Percentiles rank a stretch among this genome's conserved stretches.
These are phyloP conservation scores for Geotrypetes seraphini DNA, from an alignment of 2,797 vertebrate species.

Conservation along the genomic window DNA sequence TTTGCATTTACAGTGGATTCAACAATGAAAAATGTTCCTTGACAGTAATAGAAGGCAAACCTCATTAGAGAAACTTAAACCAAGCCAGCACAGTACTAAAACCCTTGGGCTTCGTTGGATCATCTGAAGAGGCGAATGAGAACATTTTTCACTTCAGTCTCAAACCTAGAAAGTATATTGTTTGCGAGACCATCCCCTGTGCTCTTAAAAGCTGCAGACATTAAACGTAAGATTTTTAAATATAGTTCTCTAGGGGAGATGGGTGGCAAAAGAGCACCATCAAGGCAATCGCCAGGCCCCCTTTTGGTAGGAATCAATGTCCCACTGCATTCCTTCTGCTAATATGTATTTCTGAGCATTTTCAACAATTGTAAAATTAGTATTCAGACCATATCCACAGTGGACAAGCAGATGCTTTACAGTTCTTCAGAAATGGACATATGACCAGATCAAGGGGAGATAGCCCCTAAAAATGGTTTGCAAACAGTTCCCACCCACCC, in stretches of 20 bases:
- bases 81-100: conserved; percentile 47
- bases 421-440: no score
- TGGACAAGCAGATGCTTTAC: no score
- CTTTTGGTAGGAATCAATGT: background rate
- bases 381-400: no score
- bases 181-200: conserved; percentile 29
- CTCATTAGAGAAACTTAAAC: conserved; percentile 57
- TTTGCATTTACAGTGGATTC: conserved; percentile 49
- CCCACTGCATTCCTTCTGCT: background rate
- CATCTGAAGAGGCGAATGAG: conserved; percentile 43
- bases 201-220: conserved; percentile 22
- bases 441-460: rapidly evolving
- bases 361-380: no score
- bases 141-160: conserved; percentile 46
- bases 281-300: no score
- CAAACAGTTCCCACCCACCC: no score
- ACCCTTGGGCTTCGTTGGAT: conserved; percentile 48
- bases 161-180: conserved; percentile 27
- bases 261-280: no score
- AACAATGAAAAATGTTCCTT: conserved; percentile 54
- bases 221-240: conserved; percentile 26
- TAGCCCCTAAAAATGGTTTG: background rate
- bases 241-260: conserved; percentile 9
- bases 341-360: no score
- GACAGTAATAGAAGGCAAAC: conserved; percentile 60